phyloP scores from a whole-genome alignment of 2,888 invertebrate species.

The Lobophora halterata region DNA sequence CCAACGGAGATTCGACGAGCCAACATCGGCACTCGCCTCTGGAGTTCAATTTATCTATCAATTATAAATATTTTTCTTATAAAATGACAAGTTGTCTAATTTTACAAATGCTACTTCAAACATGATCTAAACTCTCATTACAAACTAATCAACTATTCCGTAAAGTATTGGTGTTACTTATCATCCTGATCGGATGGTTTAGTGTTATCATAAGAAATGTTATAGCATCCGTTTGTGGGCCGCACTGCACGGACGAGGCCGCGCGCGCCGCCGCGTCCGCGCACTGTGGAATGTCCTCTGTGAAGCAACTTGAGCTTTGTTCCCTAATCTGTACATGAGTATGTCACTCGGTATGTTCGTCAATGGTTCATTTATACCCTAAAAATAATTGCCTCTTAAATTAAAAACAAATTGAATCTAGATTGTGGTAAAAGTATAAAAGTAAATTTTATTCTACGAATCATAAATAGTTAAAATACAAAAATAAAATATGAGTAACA shows the following conservation, averaged over 20 bases:
- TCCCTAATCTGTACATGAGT: slow-evolving; percentile 58
- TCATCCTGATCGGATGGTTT: slow-evolving; percentile 50
- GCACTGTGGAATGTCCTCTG: slow-evolving; percentile 31
- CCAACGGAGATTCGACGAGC: slow-evolving; percentile 66
- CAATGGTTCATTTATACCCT: slow-evolving; percentile 52
- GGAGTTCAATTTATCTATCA: slow-evolving; percentile 45
- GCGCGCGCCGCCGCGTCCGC: slow-evolving; percentile 23
- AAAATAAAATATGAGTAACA: slow-evolving; percentile 34
- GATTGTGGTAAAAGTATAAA: slow-evolving; percentile 39
- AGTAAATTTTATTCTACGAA: slow-evolving; percentile 43
- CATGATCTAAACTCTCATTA: slow-evolving; percentile 64
- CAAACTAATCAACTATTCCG: slow-evolving; percentile 59
- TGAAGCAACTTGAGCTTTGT: slow-evolving; percentile 51
- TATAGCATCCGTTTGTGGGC: slow-evolving; percentile 28
- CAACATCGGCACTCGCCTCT: slow-evolving; percentile 52
- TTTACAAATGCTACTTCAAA: slow-evolving; percentile 74
- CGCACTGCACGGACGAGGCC: slow-evolving; percentile 29
- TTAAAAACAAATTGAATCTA: slow-evolving; percentile 42
- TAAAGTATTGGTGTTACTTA: slow-evolving; percentile 74
- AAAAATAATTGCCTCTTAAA: slow-evolving; percentile 56
- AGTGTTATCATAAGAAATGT: slow-evolving; percentile 53
- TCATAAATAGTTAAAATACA: slow-evolving; percentile 41
- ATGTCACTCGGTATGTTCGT: slow-evolving; percentile 34
- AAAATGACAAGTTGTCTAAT: slow-evolving; percentile 67
- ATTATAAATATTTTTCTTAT: slow-evolving; percentile 45